Percentiles rank a stretch among this genome's conserved stretches.
phyloP scores from a whole-genome alignment of 1,140 invertebrate species.

The Diuraphis noxia region DNA sequence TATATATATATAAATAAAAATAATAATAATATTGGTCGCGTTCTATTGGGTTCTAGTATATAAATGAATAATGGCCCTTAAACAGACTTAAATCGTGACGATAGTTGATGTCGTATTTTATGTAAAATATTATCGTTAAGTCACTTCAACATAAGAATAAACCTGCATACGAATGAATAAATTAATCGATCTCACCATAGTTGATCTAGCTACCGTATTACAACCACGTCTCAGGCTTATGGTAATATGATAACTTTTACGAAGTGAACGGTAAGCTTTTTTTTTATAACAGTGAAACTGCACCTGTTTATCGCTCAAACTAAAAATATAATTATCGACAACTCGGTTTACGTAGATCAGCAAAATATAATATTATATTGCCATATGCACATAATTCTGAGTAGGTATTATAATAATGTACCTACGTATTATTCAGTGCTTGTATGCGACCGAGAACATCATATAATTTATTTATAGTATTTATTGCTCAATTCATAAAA shows the following conservation, averaged over 20 bases:
- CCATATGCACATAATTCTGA: background rate
- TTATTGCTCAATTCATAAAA: slow-evolving; percentile 1
- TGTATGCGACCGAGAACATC: background rate
- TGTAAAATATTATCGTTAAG: background rate
- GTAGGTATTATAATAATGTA: background rate
- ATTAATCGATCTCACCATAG: background rate
- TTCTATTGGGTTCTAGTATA: background rate
- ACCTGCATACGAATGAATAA: background rate
- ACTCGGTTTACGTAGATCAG: background rate
- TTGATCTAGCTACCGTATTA: background rate
- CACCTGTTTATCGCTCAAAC: background rate
- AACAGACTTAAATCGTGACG: background rate
- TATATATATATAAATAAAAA: background rate
- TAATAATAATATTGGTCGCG: background rate
- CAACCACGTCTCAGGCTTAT: background rate
- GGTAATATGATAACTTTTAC: background rate
- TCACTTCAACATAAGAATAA: background rate
- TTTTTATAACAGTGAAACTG: background rate
- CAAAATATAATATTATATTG: background rate
- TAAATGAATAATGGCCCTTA: background rate
- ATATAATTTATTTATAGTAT: background rate
- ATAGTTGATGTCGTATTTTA: background rate
- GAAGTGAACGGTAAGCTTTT: background rate
- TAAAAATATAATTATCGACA: background rate
- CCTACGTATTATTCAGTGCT: background rate